Conservation (phyloP, 2,888 invertebrate genomes). For the Hypolimnas misippus region DNA sequence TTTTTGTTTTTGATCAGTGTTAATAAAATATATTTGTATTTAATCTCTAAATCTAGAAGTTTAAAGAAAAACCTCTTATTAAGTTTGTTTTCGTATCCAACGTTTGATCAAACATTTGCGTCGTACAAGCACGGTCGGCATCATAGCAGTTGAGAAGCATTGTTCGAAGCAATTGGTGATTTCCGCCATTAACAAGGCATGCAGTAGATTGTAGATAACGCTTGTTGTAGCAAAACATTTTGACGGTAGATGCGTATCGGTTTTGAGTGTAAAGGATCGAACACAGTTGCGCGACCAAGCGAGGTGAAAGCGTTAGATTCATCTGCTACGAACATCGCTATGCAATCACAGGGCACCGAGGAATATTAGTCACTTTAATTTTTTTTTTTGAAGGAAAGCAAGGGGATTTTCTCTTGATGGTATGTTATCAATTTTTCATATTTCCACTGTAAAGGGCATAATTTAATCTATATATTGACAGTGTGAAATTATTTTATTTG, state of each 20-base stretch:
- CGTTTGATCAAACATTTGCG: slow-evolving; percentile 42
- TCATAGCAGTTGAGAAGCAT: slow-evolving; percentile 49
- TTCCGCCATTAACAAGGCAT: slow-evolving; percentile 74
- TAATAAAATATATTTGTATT: background rate
- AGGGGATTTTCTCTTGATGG: no score
- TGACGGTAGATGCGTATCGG: slow-evolving; percentile 60
- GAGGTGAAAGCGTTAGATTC: background rate
- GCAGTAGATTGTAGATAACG: slow-evolving; percentile 68
- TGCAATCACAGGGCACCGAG: no score
- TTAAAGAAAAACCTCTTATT: background rate
- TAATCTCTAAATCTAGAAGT: background rate
- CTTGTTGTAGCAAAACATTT: slow-evolving; percentile 72
- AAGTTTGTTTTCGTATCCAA: slow-evolving; percentile 27
- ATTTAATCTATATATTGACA: no score
- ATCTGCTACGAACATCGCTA: background rate
- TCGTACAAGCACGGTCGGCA: slow-evolving; percentile 28
- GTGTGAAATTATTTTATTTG: no score
- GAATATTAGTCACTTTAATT: no score
- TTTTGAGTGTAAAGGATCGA: slow-evolving; percentile 32
- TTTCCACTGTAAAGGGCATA: no score
- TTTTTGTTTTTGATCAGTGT: background rate
- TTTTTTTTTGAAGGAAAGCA: no score
- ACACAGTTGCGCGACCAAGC: no score
- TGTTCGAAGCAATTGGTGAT: slow-evolving; percentile 74
- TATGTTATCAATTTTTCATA: no score